These are phyloP conservation scores for Penelope pileata DNA, from an alignment of 2,113 vertebrate genomes.

Conservation along the genomic window DNA sequence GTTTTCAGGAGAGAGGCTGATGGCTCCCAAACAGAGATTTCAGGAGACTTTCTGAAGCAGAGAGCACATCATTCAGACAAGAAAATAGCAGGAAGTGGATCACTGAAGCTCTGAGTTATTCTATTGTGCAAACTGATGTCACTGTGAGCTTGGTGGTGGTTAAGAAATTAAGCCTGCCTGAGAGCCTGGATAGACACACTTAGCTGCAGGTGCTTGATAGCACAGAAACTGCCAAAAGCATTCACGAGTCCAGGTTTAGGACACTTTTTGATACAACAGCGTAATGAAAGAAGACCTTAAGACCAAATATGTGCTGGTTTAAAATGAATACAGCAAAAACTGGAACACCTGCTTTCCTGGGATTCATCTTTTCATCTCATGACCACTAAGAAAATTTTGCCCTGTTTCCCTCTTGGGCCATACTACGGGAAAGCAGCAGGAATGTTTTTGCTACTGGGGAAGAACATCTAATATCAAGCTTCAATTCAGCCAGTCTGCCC, in stretches of 20 bases:
- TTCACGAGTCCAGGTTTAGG: background rate
- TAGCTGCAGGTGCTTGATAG: background rate
- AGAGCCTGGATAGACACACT: background rate
- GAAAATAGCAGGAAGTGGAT: background rate
- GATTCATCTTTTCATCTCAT: background rate
- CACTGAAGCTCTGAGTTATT: background rate
- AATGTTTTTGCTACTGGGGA: background rate
- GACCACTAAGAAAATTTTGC: background rate
- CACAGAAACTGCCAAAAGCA: background rate
- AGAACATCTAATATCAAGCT: background rate
- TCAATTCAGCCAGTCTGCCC: background rate
- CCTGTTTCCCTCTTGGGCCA: background rate
- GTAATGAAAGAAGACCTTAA: background rate
- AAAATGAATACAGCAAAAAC: background rate
- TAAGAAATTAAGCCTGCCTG: background rate
- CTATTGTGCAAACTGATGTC: background rate
- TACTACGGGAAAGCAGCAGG: background rate
- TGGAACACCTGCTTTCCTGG: background rate
- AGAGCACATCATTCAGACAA: background rate
- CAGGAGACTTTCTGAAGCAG: background rate
- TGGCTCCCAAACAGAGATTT: constrained; percentile 15
- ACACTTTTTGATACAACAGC: background rate
- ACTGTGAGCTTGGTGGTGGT: background rate
- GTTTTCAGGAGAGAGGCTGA: background rate
- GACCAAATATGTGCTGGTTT: background rate